Evolutionary conservation across 2,888 invertebrate genomes (phyloP).

Genomic region (Leptopilina syphax): DNA sequence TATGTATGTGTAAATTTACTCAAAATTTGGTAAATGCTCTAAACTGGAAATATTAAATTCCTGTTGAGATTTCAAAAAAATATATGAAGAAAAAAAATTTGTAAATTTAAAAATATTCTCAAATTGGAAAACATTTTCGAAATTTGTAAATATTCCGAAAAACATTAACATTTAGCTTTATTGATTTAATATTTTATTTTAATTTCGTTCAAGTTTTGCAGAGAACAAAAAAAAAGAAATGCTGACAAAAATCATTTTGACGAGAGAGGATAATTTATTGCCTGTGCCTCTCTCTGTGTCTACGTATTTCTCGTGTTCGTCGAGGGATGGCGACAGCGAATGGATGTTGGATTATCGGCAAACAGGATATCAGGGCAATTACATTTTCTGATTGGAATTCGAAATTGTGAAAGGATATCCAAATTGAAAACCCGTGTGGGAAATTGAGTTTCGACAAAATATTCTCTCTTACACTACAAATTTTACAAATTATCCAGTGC

Average conservation of each 20-base stretch:
- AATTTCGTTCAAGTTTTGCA: slow-evolving; percentile 12
- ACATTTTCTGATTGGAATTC: slow-evolving; percentile 16
- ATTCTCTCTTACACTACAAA: neutral
- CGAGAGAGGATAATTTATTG: neutral
- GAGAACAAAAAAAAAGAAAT: neutral
- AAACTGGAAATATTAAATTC: no score
- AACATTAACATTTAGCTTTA: no score
- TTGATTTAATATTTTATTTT: neutral
- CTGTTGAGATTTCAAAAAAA: no score
- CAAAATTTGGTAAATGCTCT: no score
- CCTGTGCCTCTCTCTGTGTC: neutral
- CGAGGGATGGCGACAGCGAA: slow-evolving; percentile 52
- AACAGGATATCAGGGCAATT: slow-evolving; percentile 7
- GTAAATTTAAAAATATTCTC: no score
- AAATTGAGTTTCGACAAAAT: neutral
- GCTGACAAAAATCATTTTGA: neutral
- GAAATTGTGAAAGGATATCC: slow-evolving; percentile 10
- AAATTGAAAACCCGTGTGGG: neutral
- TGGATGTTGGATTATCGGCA: slow-evolving; percentile 15
- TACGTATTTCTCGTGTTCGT: slow-evolving; percentile 24
- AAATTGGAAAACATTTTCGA: no score
- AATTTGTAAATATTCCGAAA: no score
- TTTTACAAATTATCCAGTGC: neutral
- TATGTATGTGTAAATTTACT: no score
- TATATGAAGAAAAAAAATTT: no score